Evolutionary conservation across 2,888 invertebrate genomes (phyloP).

Genomic region (Shargacucullia verbasci): DNA sequence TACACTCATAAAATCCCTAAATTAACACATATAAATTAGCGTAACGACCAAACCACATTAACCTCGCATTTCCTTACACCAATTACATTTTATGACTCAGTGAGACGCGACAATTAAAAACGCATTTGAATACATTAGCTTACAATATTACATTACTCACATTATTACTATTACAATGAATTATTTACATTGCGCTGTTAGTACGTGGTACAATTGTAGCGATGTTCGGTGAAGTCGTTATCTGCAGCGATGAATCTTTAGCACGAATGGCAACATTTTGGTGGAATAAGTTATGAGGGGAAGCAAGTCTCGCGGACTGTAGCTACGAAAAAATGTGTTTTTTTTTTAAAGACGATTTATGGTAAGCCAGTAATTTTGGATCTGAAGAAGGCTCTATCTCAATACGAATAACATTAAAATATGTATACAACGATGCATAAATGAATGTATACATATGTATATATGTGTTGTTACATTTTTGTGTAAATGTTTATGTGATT

Average conservation of each 20-base stretch:
- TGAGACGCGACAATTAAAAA: constrained; percentile 54
- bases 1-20: constrained; percentile 27
- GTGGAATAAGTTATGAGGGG: constrained; percentile 24
- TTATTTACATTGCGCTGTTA: constrained; percentile 55
- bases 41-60: constrained; percentile 23
- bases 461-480: too few relatives aligned
- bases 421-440: too few relatives aligned
- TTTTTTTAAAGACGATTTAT: too few relatives aligned
- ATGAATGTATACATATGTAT: too few relatives aligned
- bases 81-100: constrained; percentile 47
- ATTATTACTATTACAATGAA: too few relatives aligned
- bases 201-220: constrained; percentile 55
- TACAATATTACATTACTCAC: constrained; percentile 62
- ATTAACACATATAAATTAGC: constrained; percentile 24
- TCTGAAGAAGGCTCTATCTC: too few relatives aligned
- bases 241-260: constrained; percentile 48
- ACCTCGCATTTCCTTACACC: constrained; percentile 29
- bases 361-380: too few relatives aligned
- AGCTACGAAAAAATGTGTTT: too few relatives aligned
- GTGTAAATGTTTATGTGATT: too few relatives aligned
- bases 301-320: neutral
- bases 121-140: constrained; percentile 59
- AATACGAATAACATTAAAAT: too few relatives aligned
- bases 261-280: constrained; percentile 39
- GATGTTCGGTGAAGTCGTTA: constrained; percentile 50